Percentiles rank a stretch among this genome's conserved stretches.
These are phyloP conservation scores for Urocynchramus pylzowi DNA, from an alignment of 2,113 vertebrate genomes.

Conservation along the genomic window DNA sequence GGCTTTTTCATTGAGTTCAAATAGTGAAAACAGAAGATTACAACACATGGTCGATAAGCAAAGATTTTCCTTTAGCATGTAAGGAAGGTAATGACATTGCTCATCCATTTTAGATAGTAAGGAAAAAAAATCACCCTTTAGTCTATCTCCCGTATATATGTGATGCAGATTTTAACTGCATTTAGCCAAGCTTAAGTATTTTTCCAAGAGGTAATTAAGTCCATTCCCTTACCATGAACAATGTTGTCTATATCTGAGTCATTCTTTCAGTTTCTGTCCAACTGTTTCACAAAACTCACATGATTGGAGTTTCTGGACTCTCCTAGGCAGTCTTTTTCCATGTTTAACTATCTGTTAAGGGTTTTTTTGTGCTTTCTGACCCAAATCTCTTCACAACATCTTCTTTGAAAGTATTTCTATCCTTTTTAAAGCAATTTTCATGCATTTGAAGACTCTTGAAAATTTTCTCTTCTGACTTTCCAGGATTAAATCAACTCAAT, in stretches of 20 bases:
- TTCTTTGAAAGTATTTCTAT: background rate
- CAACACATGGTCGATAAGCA: background rate
- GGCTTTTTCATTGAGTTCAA: background rate
- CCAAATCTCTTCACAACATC: background rate
- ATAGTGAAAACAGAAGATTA: background rate
- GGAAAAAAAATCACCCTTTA: background rate
- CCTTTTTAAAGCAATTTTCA: background rate
- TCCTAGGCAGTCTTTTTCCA: background rate
- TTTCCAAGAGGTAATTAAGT: background rate
- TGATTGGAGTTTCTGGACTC: background rate
- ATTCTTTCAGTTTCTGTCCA: background rate
- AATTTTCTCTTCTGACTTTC: background rate
- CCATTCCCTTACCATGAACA: background rate
- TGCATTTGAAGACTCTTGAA: background rate
- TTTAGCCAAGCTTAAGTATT: background rate
- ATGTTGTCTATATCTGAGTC: background rate
- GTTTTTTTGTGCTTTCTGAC: background rate
- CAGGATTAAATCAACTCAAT: background rate
- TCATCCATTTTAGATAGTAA: background rate
- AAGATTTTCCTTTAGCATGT: background rate
- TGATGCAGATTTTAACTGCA: background rate
- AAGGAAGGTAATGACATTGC: background rate
- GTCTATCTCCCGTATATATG: background rate
- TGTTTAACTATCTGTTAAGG: background rate
- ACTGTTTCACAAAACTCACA: background rate